phyloP scores from a whole-genome alignment of 2,797 vertebrate species.

The Trichosurus vulpecula region DNA sequence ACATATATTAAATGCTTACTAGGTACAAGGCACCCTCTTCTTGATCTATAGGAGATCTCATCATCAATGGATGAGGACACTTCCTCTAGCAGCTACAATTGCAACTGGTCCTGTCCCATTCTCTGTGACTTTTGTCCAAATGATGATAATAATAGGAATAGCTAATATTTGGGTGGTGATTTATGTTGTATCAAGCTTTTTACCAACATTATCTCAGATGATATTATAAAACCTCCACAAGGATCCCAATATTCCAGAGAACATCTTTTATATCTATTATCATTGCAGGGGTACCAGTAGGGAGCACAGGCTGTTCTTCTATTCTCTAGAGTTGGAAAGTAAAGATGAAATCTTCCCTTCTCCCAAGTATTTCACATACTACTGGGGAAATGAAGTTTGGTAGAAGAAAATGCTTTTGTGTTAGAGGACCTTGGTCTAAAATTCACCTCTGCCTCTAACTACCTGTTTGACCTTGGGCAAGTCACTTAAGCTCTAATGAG shows the following conservation, averaged over 20 bases:
- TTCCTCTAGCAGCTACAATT: neutral
- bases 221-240: neutral
- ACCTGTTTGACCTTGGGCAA: neutral
- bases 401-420: too few relatives aligned
- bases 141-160: neutral
- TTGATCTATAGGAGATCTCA: neutral
- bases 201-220: neutral
- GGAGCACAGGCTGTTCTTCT: neutral
- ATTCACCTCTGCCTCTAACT: neutral
- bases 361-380: neutral
- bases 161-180: neutral
- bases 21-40: neutral
- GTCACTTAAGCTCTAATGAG: neutral
- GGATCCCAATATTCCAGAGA: neutral
- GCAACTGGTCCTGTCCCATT: neutral
- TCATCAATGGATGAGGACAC: neutral
- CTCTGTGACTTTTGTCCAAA: neutral
- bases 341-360: neutral
- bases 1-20: neutral
- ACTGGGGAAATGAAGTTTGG: neutral
- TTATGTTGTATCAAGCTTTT: neutral
- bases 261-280: neutral
- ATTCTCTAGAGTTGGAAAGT: neutral
- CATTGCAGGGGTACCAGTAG: neutral
- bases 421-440: neutral